A percentile compares a stretch with the other conserved stretches of the same genome.
Conservation (phyloP, 2,797 vertebrate genomes). For the Macrochelys suwanniensis region DNA sequence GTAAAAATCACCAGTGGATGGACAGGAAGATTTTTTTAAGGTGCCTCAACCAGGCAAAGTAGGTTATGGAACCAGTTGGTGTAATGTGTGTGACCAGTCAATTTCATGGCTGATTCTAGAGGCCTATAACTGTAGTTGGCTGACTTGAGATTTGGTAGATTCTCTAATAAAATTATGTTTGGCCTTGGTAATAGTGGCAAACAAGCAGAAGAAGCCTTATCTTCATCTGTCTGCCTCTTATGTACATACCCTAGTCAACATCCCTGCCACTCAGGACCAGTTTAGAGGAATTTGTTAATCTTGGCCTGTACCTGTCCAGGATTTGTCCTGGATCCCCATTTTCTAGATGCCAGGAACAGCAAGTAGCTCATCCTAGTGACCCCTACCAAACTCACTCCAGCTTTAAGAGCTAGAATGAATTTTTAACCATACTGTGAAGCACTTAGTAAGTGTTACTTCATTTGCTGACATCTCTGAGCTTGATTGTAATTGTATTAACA, state of each 20-base stretch:
- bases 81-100: not conserved
- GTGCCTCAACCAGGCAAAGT: not conserved
- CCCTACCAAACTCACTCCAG: not conserved
- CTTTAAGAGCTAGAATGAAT: not conserved
- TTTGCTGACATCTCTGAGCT: not conserved
- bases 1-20: not conserved
- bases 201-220: not conserved
- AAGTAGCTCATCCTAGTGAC: not conserved
- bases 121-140: not conserved
- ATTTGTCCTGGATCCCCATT: not conserved
- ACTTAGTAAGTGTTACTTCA: not conserved
- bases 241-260: not conserved
- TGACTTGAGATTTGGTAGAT: not conserved
- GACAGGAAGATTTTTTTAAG: not conserved
- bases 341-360: not conserved
- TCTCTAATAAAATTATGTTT: not conserved
- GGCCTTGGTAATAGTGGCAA: not conserved
- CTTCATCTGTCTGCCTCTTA: not conserved
- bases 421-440: not conserved
- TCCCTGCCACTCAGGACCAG: too few species aligned
- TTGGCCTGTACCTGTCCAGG: rapidly evolving
- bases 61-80: not conserved
- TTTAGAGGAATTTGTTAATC: not conserved
- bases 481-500: not conserved
- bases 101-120: not conserved